Percentiles rank a stretch among this genome's conserved stretches.
Evolutionary conservation across 1,140 invertebrate genomes (phyloP).

Genomic region (Chrysoperla carnea): DNA sequence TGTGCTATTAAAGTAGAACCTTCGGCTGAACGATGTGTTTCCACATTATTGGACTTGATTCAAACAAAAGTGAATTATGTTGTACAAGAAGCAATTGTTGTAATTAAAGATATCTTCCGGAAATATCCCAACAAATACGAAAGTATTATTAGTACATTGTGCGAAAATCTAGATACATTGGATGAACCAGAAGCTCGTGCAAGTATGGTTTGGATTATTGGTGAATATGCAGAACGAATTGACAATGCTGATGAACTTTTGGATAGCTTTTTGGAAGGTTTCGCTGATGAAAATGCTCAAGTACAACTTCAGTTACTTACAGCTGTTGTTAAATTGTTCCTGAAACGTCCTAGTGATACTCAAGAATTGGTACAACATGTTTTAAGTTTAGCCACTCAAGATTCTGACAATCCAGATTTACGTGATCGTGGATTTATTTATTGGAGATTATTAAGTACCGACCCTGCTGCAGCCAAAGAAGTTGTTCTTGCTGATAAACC

Average conservation of each 20-base stretch:
- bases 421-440: conserved; percentile 99
- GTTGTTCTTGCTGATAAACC: conserved; percentile 99
- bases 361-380: conserved; percentile 96
- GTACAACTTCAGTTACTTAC: conserved; percentile 94
- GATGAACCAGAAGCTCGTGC: conserved; percentile 98
- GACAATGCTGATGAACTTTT: conserved; percentile 98
- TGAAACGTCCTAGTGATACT: conserved; percentile 95
- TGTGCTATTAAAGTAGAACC: conserved; percentile 99
- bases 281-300: conserved; percentile 98
- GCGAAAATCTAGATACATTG: conserved; percentile 96
- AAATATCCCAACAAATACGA: conserved; percentile 99
- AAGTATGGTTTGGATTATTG: conserved; percentile 99
- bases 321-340: conserved; percentile 95
- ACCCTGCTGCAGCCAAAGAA: conserved; percentile 96
- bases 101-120: conserved; percentile 99
- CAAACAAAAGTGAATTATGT: conserved; percentile 99
- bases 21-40: conserved; percentile 95
- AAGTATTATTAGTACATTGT: conserved; percentile 97
- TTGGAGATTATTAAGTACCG: conserved; percentile 92
- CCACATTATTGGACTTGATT: conserved; percentile 95
- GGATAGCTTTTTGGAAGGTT: conserved; percentile 98
- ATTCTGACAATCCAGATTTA: conserved; percentile 99
- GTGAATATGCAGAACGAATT: conserved; percentile 96
- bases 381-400: conserved; percentile 83
- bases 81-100: conserved; percentile 98